phyloP scores from a whole-genome alignment of 2,888 invertebrate species.

The Hipparchia sbordonii region DNA sequence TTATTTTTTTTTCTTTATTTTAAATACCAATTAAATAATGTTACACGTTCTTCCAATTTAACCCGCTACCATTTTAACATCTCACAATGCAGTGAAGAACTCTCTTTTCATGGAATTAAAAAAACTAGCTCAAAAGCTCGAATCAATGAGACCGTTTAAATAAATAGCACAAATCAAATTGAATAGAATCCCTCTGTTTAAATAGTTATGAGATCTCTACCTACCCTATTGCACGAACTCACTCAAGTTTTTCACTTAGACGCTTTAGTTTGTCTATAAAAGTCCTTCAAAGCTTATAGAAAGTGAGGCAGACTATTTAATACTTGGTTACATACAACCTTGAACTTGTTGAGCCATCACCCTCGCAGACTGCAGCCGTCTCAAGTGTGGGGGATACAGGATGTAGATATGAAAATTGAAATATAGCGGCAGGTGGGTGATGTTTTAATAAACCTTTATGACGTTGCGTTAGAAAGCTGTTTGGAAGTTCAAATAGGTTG shows the following conservation, averaged over 20 bases:
- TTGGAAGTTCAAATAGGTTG: background rate
- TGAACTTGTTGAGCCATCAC: constrained; percentile 53
- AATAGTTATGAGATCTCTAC: background rate
- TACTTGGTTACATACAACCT: constrained; percentile 48
- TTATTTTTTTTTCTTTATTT: too few species aligned
- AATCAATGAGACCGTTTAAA: too few species aligned
- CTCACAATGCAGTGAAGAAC: too few species aligned
- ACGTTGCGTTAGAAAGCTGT: background rate
- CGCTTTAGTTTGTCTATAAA: constrained; percentile 4
- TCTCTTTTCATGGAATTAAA: too few species aligned
- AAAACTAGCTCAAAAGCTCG: too few species aligned
- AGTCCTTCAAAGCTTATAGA: constrained; percentile 20
- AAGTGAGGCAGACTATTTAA: constrained; percentile 30
- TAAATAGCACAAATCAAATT: too few species aligned
- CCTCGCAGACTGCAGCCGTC: constrained; percentile 50
- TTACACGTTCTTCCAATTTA: too few species aligned
- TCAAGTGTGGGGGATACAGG: constrained; percentile 49
- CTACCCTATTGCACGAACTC: background rate
- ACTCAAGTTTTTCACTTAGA: background rate
- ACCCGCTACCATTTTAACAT: too few species aligned
- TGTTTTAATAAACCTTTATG: constrained; percentile 8
- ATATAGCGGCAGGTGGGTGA: constrained; percentile 4
- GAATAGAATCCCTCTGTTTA: too few species aligned
- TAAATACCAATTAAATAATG: too few species aligned
- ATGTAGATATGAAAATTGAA: constrained; percentile 7